These are phyloP conservation scores for Heterocephalus glaber DNA, from an alignment of 2,113 vertebrate species.

Conservation along the genomic window DNA sequence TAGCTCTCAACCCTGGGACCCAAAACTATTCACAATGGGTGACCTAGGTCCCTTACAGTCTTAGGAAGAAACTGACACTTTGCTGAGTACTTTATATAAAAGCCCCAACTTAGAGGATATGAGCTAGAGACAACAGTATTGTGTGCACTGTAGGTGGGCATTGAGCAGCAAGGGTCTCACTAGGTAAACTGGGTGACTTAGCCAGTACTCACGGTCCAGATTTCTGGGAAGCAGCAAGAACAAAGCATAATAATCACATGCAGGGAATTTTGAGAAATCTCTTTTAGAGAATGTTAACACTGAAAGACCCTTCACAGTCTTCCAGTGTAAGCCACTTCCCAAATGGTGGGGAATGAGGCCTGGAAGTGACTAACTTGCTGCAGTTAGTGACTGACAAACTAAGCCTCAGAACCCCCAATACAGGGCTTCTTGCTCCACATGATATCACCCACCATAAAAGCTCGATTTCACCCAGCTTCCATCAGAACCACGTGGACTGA, in stretches of 20 bases:
- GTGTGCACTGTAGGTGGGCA: not conserved
- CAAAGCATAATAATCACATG: not conserved
- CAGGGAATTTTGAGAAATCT: not conserved
- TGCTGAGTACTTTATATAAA: not conserved
- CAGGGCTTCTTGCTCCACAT: not conserved
- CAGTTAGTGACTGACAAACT: not conserved
- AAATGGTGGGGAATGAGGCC: not conserved
- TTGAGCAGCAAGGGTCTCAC: not conserved
- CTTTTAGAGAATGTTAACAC: not conserved
- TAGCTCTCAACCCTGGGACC: not conserved
- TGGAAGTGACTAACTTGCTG: no score
- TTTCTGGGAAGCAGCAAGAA: not conserved
- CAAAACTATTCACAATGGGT: not conserved
- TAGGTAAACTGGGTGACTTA: not conserved
- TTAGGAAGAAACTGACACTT: not conserved
- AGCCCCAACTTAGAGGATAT: not conserved
- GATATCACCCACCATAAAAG: not conserved
- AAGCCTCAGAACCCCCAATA: no score
- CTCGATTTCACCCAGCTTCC: not conserved
- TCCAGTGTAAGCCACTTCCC: not conserved
- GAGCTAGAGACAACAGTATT: not conserved
- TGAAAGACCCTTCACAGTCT: not conserved
- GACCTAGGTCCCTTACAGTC: not conserved
- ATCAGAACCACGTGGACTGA: not conserved
- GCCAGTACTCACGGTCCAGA: not conserved